Conservation (phyloP, 2,797 vertebrate genomes). For the Esox lucius region DNA sequence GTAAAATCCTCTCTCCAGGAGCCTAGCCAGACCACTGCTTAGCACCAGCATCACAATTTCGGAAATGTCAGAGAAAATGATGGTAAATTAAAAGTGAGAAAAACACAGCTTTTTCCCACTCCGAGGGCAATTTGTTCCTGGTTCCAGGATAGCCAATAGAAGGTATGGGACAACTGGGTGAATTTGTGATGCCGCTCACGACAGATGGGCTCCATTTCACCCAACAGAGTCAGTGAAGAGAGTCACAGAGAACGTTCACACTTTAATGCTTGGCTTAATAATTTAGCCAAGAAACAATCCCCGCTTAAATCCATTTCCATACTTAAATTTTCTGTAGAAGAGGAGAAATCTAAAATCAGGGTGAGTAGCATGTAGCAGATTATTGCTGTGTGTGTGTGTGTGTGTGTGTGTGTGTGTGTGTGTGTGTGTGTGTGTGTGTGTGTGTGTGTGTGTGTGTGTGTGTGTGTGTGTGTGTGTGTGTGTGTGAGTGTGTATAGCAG, state of each 20-base stretch:
- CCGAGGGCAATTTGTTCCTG: not conserved
- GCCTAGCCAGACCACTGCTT: not conserved
- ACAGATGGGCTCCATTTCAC: not conserved
- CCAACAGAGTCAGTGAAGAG: not conserved
- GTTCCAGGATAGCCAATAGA: not conserved
- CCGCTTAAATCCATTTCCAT: not conserved
- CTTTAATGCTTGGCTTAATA: not conserved
- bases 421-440: no score
- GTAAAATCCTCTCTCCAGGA: not conserved
- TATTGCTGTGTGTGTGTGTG: not conserved
- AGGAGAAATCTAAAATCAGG: not conserved
- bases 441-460: constrained; percentile 4
- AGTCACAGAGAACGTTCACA: not conserved
- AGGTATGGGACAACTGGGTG: not conserved
- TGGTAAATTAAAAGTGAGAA: constrained; percentile 9
- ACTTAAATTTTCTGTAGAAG: not conserved
- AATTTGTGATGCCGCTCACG: not conserved
- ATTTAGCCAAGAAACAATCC: not conserved
- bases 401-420: not conserved
- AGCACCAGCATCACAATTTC: not conserved
- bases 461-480: not conserved
- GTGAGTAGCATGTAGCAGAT: not conserved
- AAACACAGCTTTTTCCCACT: not conserved
- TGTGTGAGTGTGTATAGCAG: not conserved
- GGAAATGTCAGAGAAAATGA: constrained; percentile 48